Conservation (phyloP, 1,140 invertebrate genomes). For the Diabrotica undecimpunctata region DNA sequence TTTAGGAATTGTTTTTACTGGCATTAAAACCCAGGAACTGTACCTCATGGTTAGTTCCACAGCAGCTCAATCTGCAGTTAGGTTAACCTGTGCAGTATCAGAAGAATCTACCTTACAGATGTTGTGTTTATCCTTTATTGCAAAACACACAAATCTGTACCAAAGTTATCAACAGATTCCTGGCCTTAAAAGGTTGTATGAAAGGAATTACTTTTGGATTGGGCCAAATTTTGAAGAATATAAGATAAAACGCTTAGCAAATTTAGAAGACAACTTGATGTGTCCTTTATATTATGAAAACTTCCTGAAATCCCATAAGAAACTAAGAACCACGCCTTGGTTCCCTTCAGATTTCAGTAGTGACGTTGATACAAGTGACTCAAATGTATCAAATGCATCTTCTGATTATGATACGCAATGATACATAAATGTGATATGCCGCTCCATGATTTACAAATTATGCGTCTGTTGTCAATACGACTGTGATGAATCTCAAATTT, state of each 20-base stretch:
- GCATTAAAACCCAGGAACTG: conserved; percentile 59
- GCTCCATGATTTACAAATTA: neutral
- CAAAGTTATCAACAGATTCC: conserved; percentile 34
- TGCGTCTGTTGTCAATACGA: neutral
- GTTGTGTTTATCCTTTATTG: conserved; percentile 43
- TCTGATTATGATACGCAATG: neutral
- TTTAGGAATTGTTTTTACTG: conserved; percentile 68
- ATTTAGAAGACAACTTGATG: conserved; percentile 23
- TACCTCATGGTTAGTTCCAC: conserved; percentile 79
- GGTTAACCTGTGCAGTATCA: conserved; percentile 62
- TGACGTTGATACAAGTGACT: neutral
- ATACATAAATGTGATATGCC: neutral
- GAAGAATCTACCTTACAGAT: conserved; percentile 56
- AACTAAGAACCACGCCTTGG: neutral
- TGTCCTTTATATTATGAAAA: conserved; percentile 5
- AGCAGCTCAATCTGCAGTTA: conserved; percentile 69
- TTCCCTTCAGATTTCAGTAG: neutral
- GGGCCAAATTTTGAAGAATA: conserved; percentile 23
- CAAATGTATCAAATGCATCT: neutral
- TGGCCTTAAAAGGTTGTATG: conserved; percentile 31
- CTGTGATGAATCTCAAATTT: conserved; percentile 7
- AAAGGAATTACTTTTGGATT: conserved; percentile 39
- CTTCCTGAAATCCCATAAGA: conserved; percentile 1
- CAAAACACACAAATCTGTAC: conserved; percentile 30
- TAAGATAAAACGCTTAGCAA: conserved; percentile 23